These are phyloP conservation scores for Lophotis ruficrista DNA, from an alignment of 2,113 vertebrate species.

Conservation along the genomic window DNA sequence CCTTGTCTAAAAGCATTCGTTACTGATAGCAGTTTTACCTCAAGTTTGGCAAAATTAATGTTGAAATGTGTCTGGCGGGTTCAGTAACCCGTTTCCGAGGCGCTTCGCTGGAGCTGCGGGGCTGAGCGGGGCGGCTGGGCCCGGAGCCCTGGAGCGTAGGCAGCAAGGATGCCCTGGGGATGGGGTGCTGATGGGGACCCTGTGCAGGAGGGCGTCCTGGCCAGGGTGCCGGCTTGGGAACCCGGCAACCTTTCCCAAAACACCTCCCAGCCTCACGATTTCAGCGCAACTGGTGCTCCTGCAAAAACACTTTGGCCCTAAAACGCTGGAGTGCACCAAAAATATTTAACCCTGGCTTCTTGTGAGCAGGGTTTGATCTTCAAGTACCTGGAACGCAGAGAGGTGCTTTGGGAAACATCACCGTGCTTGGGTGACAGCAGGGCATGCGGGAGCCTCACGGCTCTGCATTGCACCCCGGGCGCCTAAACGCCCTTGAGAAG, in stretches of 20 bases:
- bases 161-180: not conserved
- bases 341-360: not conserved
- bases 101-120: not conserved
- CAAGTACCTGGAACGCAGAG: not conserved
- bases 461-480: rapidly evolving
- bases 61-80: not conserved
- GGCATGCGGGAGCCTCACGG: rapidly evolving
- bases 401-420: not conserved
- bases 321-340: not conserved
- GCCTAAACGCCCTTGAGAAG: not conserved
- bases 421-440: not conserved
- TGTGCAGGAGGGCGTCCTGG: not conserved
- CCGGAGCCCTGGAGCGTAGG: not conserved
- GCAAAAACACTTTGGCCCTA: not conserved
- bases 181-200: not conserved
- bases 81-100: not conserved
- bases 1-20: not conserved
- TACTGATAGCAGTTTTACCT: conserved; percentile 48
- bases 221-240: not conserved
- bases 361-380: not conserved
- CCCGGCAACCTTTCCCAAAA: not conserved
- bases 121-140: not conserved
- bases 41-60: not conserved
- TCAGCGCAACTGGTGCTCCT: not conserved
- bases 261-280: not conserved